These are phyloP conservation scores for Caenorhabditis briggsae DNA, from an alignment of 1,140 invertebrate genomes.

Conservation along the genomic window DNA sequence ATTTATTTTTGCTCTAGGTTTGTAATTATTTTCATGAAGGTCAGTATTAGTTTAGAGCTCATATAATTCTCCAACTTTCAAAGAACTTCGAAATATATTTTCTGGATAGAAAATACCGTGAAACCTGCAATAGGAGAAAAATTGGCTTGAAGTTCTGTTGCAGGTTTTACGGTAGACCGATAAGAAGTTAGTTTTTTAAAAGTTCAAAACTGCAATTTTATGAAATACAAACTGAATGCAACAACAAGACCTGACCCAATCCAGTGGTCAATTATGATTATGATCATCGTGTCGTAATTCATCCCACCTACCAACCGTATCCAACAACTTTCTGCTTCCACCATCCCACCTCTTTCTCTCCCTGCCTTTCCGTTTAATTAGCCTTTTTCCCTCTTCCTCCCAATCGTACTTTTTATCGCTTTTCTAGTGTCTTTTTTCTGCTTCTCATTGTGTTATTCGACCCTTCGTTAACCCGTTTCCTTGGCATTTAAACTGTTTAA, in stretches of 20 bases:
- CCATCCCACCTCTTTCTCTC: neutral
- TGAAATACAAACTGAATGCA: no score
- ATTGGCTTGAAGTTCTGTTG: no score
- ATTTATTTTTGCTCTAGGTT: no score
- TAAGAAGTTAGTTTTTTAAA: no score
- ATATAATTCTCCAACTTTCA: no score
- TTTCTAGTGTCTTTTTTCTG: slow-evolving; percentile 49
- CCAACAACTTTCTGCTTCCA: slow-evolving; percentile 11
- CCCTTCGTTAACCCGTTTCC: slow-evolving; percentile 38
- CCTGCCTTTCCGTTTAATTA: slow-evolving; percentile 42
- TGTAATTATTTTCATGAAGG: no score
- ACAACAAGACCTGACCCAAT: neutral
- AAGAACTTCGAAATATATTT: no score
- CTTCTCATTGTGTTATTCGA: slow-evolving; percentile 52
- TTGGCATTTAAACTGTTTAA: slow-evolving; percentile 25
- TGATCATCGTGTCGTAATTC: slow-evolving; percentile 6
- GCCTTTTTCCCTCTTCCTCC: slow-evolving; percentile 28
- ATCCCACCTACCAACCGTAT: slow-evolving; percentile 6
- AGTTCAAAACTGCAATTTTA: no score
- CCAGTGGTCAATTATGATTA: neutral
- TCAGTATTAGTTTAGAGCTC: no score
- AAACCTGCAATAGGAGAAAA: no score
- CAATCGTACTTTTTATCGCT: slow-evolving; percentile 49
- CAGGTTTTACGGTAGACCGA: no score
- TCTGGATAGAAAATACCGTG: no score